These are phyloP conservation scores for Papilio aristodemus DNA, from an alignment of 1,140 invertebrate genomes.

Conservation along the genomic window DNA sequence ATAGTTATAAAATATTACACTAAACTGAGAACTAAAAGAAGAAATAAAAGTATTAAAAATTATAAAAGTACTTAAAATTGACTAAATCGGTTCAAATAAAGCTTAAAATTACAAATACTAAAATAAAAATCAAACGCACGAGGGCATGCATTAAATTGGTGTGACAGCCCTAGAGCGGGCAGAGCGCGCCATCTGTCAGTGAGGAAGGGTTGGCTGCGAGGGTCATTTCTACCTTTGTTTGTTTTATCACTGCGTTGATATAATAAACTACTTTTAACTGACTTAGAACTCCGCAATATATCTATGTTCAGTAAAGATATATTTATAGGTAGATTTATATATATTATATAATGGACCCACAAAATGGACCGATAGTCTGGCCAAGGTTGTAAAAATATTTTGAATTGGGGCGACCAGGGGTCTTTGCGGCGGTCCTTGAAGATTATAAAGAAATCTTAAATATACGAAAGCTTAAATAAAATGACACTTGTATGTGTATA, in stretches of 20 bases:
- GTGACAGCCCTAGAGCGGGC: constrained; percentile 26
- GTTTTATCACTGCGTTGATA: constrained; percentile 26
- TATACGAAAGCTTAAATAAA: not conserved
- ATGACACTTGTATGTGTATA: no score
- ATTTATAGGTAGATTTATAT: not conserved
- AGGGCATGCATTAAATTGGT: not conserved
- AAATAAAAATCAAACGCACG: no score
- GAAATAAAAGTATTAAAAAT: no score
- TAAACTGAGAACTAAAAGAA: no score
- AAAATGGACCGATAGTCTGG: not conserved
- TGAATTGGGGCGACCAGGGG: no score
- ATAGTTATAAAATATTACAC: not conserved
- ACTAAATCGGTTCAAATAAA: not conserved
- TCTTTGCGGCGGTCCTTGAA: not conserved
- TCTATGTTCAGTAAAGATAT: not conserved
- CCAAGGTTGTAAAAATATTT: no score
- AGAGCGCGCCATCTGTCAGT: constrained; percentile 38
- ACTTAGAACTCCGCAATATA: not conserved
- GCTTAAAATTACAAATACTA: no score
- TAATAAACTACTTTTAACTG: constrained; percentile 23
- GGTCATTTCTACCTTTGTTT: constrained; percentile 24
- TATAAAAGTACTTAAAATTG: not conserved
- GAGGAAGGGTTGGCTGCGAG: constrained; percentile 34
- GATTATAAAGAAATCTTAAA: not conserved
- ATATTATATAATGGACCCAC: not conserved